Evolutionary conservation across 64 coral and sea anemone genomes (phyloP), one percentile per base, ranked within the genome.

Genomic region (Exaiptasia diaphana): DNA sequence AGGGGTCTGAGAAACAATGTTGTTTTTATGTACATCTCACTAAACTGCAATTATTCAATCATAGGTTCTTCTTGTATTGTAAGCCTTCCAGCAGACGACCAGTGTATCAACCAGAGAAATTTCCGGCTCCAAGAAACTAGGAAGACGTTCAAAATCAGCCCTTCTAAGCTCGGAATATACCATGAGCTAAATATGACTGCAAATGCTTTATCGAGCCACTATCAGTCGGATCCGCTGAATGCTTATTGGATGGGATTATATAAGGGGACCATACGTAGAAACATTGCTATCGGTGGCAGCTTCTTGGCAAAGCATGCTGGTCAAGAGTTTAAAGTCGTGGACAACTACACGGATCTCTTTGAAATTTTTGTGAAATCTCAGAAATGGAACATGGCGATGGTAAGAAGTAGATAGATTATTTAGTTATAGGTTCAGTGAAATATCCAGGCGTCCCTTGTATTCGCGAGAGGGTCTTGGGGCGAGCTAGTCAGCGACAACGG

Each of bases 171-270:
- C 45, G 69, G 69, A 11, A 17, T 73, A 73, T 73, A 42, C 69
- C 69, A 35, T 38, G 69, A 37, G 23, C 39, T 73, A 3, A 49
- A 37, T 40, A 29, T 73, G 1, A 17, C 69, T 18, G 40, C 38
- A 10, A 49, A 48, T 15, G 6, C 40, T 9, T 5, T 73, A 13
- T 42, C 44, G 38, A 38, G 25, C 28, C 22, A 37, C 17, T 33
- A 77, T 11, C 4, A 35, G 30, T 39, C 43, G 10, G 84, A 87
- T 38, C 11, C 15, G 10, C 24, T 87, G 18, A 48, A 87, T 20
- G 44, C 28, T 3, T 59, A 77, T 33, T 87, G 84, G 84, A 77
- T 87, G 50, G 14, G 8, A 23, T 54, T 87, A 24, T 87, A 87
- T 29, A 67, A 78, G 25, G 35, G 23, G 18, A 87, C 74, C 1